phyloP scores from a whole-genome alignment of 2,797 vertebrate genomes.

The Cichlasoma orientale region DNA sequence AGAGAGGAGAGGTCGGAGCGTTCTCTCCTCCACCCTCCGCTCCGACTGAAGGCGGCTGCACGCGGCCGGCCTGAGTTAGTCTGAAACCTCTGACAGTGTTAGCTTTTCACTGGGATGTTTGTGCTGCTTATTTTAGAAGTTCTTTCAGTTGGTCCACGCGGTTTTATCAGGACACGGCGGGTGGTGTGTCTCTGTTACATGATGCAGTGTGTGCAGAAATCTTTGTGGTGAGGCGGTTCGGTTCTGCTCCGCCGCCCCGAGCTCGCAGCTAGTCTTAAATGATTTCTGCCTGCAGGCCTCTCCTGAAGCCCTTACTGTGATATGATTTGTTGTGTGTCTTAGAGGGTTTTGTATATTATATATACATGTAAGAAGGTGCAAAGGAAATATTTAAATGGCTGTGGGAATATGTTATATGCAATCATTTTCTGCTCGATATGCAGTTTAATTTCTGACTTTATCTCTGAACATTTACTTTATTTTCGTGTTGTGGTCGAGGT shows the following conservation, averaged over 20 bases:
- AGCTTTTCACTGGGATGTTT: constrained; percentile 3
- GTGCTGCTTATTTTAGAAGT: background rate
- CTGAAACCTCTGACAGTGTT: constrained; percentile 12
- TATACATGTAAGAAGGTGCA: constrained; percentile 57
- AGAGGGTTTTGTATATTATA: constrained; percentile 72
- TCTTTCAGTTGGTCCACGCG: background rate
- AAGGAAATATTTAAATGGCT: constrained; percentile 36
- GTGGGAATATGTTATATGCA: constrained; percentile 6
- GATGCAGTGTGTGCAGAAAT: constrained; percentile 5
- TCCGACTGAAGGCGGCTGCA: background rate
- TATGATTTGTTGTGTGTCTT: constrained; percentile 29
- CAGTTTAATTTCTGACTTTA: background rate
- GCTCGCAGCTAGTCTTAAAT: background rate
- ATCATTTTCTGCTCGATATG: constrained; percentile 25
- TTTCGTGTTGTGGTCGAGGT: background rate
- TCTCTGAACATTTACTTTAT: background rate
- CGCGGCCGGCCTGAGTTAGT: background rate
- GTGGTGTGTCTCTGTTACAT: background rate
- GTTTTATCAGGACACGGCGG: background rate
- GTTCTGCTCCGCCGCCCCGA: background rate
- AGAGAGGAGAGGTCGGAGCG: background rate
- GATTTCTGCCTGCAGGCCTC: constrained; percentile 33
- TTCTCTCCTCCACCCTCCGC: background rate
- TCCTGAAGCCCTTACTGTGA: constrained; percentile 13
- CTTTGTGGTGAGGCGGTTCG: background rate